Evolutionary conservation across 2,113 vertebrate genomes (phyloP), one percentile per base, ranked within the genome.

Genomic region (Otis tarda): DNA sequence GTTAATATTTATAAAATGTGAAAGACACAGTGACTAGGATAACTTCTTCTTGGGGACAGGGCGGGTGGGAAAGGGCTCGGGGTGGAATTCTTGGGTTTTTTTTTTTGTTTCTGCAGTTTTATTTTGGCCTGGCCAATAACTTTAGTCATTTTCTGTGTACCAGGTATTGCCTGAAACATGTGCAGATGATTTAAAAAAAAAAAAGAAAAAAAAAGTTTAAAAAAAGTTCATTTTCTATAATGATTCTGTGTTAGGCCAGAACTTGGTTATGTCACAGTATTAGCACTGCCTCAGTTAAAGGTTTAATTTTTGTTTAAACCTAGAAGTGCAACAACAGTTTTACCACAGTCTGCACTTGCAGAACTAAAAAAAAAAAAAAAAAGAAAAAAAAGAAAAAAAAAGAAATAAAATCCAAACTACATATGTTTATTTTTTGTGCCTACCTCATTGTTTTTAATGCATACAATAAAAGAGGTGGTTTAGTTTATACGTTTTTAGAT

Each of bases 1-100:
- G 97, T 98, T 98, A 98, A 97, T 98, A 98, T 98, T 98, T 98
- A 98, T 98, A 98, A 98, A 98, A 98, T 98, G 98, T 98, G 98
- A 98, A 98, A 98, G 98, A 97, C 96, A 86, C 97, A 98, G 98
- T 97, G 96, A 97, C 97, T 97, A 98, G 98, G 94, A 97, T 96
- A 97, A 97, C 97, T 98, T 97, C 97, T 97, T 98, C 81, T 96
- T 97, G 95, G 97, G 98, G 96, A 92, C 79, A 87, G 97, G 97
- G 94, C 82, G 94, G 94, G 97, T 93, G 97, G 96, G 97, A 95
- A 59, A 83, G 97, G 97, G 37, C 79, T 95, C 8, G 88, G 97
- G 97, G 89, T 90, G 96, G 94, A 97, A 65, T 97, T 97, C 94
- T 96, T 97, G 93, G 85, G 55, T 5, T 22, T 52, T 93, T 52